A percentile compares a stretch with the other conserved stretches of the same genome.
These are phyloP conservation scores for Pachypsylla venusta DNA, from an alignment of 1,140 invertebrate species.

Conservation along the genomic window DNA sequence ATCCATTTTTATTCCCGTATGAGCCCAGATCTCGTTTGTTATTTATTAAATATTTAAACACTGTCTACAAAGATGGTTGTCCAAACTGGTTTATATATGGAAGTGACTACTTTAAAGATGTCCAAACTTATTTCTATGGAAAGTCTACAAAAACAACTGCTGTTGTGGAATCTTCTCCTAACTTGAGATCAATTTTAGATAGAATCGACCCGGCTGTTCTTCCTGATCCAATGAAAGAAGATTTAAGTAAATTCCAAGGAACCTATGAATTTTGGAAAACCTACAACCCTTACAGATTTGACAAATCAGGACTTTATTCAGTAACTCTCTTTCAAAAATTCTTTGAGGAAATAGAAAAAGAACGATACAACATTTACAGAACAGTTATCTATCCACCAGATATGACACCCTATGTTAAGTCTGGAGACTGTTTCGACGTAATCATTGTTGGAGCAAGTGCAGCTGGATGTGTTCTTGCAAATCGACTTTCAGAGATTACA, in stretches of 20 bases:
- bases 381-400: conserved; percentile 3
- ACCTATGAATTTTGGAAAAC: not conserved
- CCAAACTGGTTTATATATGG: conserved; percentile 3
- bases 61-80: not conserved
- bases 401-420: conserved; percentile 3
- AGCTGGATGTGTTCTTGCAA: conserved; percentile 75
- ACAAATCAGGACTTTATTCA: not conserved
- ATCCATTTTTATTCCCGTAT: conserved; percentile 2
- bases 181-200: not conserved
- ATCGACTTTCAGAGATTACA: conserved; percentile 51
- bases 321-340: not conserved
- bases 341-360: conserved; percentile 1
- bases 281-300: not conserved
- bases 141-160: not conserved
- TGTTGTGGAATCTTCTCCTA: not conserved
- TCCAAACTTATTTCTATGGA: not conserved
- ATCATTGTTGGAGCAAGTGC: conserved; percentile 85
- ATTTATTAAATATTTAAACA: conserved; percentile 2
- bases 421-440: conserved; percentile 40
- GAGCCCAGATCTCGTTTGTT: not conserved
- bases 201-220: not conserved
- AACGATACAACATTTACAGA: conserved; percentile 2
- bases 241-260: conserved; percentile 1
- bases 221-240: not conserved
- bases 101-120: not conserved